These are phyloP conservation scores for Ophraella communa DNA, from an alignment of 2,888 invertebrate genomes.

Conservation along the genomic window DNA sequence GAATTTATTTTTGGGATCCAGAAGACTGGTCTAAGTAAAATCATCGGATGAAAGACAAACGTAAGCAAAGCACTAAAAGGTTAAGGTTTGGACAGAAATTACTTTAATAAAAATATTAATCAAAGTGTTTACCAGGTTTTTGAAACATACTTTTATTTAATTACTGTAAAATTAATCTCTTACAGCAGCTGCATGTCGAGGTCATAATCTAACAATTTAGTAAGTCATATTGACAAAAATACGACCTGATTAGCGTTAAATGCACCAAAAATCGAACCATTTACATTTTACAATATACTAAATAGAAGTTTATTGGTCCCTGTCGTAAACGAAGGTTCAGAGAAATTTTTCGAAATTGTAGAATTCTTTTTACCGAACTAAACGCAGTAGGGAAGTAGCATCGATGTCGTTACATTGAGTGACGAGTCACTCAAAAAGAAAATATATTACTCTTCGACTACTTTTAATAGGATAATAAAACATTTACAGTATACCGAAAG, in stretches of 20 bases:
- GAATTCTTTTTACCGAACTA: slow-evolving; percentile 4
- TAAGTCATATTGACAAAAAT: no score
- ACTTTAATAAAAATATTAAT: no score
- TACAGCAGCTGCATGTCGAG: no score
- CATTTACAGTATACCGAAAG: slow-evolving; percentile 27
- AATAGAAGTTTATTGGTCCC: background rate
- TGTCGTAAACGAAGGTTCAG: background rate
- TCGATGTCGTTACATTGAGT: slow-evolving; percentile 25
- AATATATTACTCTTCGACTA: slow-evolving; percentile 29
- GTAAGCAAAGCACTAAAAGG: no score
- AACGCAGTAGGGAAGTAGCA: slow-evolving; percentile 16
- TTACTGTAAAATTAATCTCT: no score
- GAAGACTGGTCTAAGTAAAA: no score
- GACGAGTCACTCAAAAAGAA: slow-evolving; percentile 33
- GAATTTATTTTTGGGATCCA: no score
- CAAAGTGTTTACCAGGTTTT: no score
- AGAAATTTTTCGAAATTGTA: slow-evolving; percentile 17
- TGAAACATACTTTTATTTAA: no score
- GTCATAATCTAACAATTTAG: no score
- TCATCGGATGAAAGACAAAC: no score
- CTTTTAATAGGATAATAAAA: slow-evolving; percentile 30
- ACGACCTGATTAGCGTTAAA: background rate
- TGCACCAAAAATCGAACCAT: background rate
- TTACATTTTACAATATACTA: background rate
- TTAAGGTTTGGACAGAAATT: no score